These are phyloP conservation scores for Otocyon megalotis DNA, from an alignment of 2,113 vertebrate genomes.

Conservation along the genomic window DNA sequence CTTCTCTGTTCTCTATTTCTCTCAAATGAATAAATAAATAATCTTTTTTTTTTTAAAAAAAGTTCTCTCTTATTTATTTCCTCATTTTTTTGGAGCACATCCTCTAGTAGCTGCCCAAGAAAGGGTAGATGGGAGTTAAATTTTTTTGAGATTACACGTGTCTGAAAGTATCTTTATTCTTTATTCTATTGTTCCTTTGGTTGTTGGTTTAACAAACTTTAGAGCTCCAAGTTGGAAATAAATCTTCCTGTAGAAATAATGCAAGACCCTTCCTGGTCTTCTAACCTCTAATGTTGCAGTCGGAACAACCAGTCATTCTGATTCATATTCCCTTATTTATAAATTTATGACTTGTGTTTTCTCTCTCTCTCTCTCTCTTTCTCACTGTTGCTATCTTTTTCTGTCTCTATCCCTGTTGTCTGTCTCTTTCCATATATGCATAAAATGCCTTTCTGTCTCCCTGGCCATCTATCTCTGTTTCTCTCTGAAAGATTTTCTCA, in stretches of 20 bases:
- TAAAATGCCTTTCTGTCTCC: neutral
- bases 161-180: neutral
- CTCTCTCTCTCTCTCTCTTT: neutral
- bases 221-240: neutral
- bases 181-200: neutral
- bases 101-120: neutral
- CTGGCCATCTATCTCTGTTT: neutral
- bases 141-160: neutral
- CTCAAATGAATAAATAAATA: no score
- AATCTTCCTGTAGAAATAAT: neutral
- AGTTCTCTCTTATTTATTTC: neutral
- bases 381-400: no score
- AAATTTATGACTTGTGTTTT: neutral
- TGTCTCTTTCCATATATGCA: no score
- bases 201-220: neutral
- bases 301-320: neutral
- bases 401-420: no score
- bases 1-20: no score
- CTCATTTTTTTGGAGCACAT: neutral
- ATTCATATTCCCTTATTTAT: neutral
- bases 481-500: neutral
- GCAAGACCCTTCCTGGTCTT: neutral
- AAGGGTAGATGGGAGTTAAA: neutral
- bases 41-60: no score
- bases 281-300: neutral